Base-by-base conservation (phyloP, 2,113 vertebrate genomes). In the Sinocyclocheilus anophthalmus region DNA sequence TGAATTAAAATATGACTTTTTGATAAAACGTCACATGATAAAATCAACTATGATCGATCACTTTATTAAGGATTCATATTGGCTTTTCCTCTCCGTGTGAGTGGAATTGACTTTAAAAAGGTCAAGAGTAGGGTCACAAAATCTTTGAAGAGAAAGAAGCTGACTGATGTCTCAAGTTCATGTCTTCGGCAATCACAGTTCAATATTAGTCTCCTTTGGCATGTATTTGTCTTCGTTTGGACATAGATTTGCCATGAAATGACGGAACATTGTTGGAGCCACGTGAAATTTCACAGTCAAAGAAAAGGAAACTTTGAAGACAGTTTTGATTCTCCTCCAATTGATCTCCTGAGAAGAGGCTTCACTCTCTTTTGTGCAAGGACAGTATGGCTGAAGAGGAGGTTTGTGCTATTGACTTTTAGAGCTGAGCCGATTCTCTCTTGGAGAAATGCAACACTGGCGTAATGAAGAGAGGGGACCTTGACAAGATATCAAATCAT, bases 401-500 rank as follows among this genome's bases (percentile, higher is more conserved):
- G 69, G 45, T 18, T 26, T 72, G 70, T 39, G 26, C 70, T 87
- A 88, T 88, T 89, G 84, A 83, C 86, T 89, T 89, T 87, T 81
- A 84, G 45, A 77, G 57, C 86, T 87, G 75, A 89, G 76, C 78
- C 80, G 83, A 90, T 81, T 55, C 73, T 85, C 77, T 61, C 83
- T 81, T 30, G 81, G 61, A 77, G 83, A 87, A 90, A 86, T 53
- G 76, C 45, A 88, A 63, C 86, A 92, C 85, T 50, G 76, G 48
- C 11, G 59, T 84, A 86, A 84, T 83, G 84, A 78, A 89, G 82
- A 86, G 80, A 86, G 57, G 63, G 77, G 81, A 91, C 88, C 82
- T 86, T 91, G 87, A 89, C 84, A 92, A 90, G 88, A 86, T 87
- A 88, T 91, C 63, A 76, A 87, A 87, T 90, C 88, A 91, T 92